Conservation (phyloP, 2,888 invertebrate species). For the Gari tellinella region DNA sequence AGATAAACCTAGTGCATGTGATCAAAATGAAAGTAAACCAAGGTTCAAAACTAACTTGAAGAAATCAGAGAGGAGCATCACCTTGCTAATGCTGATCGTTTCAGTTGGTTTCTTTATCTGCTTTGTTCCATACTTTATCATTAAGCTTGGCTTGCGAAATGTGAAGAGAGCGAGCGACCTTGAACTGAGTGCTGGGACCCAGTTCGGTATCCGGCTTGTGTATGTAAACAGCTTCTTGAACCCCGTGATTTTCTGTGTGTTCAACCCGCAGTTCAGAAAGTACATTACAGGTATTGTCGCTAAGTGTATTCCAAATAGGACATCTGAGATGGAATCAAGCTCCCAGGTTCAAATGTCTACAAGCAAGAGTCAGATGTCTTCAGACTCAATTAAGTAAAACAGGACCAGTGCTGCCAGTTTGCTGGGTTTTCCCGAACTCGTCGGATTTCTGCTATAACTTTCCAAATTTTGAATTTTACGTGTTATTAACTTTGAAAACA, state of each 20-base stretch:
- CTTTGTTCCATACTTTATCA: conserved; percentile 3
- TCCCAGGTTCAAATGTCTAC: too few species aligned
- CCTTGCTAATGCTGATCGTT: neutral
- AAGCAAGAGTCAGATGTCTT: too few species aligned
- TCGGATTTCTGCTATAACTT: too few species aligned
- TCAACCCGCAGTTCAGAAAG: conserved; percentile 4
- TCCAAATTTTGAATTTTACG: too few species aligned
- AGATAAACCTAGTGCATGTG: too few species aligned
- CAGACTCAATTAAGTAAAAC: too few species aligned
- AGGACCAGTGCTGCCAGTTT: too few species aligned
- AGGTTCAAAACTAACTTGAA: neutral
- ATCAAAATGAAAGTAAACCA: too few species aligned
- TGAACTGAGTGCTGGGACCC: neutral
- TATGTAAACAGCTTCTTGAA: conserved; percentile 3
- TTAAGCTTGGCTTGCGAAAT: neutral
- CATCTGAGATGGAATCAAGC: too few species aligned
- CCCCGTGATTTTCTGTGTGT: conserved; percentile 1
- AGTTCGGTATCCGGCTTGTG: neutral
- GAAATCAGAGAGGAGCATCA: conserved; percentile 5
- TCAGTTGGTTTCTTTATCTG: neutral
- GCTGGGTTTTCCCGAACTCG: too few species aligned
- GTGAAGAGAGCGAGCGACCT: neutral
- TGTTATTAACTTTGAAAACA: too few species aligned
- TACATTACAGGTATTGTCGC: neutral
- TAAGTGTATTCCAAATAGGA: too few species aligned